Conservation (phyloP, 2,797 vertebrate species). For the Nyctibius grandis region DNA sequence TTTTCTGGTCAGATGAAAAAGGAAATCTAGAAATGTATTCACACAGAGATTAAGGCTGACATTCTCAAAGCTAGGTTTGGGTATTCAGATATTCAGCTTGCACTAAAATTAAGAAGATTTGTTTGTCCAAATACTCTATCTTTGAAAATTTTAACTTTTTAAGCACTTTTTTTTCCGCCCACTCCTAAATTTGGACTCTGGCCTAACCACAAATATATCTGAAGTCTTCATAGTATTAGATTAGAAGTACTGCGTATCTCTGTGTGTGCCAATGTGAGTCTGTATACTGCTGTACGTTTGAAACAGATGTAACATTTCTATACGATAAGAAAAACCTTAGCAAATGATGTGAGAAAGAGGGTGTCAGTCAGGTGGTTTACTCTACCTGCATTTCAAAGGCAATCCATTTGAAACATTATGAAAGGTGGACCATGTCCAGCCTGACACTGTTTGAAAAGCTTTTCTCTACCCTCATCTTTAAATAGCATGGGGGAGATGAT, state of each 20-base stretch:
- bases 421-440: neutral
- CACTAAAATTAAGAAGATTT: neutral
- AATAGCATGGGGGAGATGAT: neutral
- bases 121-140: neutral
- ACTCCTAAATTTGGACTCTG: neutral
- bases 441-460: conserved; percentile 26
- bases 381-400: conserved; percentile 27
- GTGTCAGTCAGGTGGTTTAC: neutral
- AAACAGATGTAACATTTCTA: neutral
- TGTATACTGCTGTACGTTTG: rapidly evolving
- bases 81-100: neutral
- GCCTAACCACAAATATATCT: neutral
- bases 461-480: neutral
- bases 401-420: neutral
- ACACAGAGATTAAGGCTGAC: neutral
- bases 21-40: neutral
- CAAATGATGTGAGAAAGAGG: neutral
- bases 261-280: neutral
- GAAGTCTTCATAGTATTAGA: neutral
- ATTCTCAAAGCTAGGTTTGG: neutral
- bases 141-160: neutral
- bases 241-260: neutral
- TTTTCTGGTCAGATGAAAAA: neutral
- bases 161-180: rapidly evolving
- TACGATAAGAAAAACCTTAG: neutral